These are phyloP conservation scores for Carassius gibelio DNA, from an alignment of 2,113 vertebrate genomes.

Conservation along the genomic window DNA sequence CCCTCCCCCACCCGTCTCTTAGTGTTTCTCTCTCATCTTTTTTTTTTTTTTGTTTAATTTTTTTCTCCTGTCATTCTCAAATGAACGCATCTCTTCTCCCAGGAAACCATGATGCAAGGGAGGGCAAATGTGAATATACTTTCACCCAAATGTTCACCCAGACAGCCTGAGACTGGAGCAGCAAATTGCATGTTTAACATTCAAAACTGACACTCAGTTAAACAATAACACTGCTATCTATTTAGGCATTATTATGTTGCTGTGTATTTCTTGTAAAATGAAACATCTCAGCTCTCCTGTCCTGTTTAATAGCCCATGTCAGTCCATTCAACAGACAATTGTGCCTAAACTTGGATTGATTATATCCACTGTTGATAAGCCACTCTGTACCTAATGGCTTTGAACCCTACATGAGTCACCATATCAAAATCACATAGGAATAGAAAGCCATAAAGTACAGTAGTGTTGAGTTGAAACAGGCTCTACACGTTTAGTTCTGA, in stretches of 20 bases:
- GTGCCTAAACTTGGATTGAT: background rate
- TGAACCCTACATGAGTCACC: conserved; percentile 95
- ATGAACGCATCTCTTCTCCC: conserved; percentile 43
- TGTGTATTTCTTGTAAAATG: background rate
- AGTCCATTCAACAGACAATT: background rate
- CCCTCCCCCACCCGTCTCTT: background rate
- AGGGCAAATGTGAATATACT: conserved; percentile 40
- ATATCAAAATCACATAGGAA: conserved; percentile 98
- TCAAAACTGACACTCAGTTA: background rate
- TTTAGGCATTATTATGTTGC: conserved; percentile 1
- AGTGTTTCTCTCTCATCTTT: background rate
- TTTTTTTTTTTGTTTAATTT: conserved; percentile 30
- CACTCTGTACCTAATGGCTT: conserved; percentile 96
- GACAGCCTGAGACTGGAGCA: background rate
- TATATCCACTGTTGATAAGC: conserved; percentile 61
- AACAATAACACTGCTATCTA: conserved; percentile 12
- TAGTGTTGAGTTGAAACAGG: conserved; percentile 59
- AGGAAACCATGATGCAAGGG: conserved; percentile 40
- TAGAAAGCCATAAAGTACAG: conserved; percentile 99
- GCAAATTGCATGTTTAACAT: conserved; percentile 32
- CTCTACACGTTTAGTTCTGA: conserved; percentile 11
- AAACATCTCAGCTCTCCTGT: background rate
- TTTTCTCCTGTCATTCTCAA: conserved; percentile 36
- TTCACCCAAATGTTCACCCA: background rate
- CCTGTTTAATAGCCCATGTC: background rate